Base-by-base conservation (phyloP, 1,140 invertebrate genomes). In the Drosophila ogumai region DNA sequence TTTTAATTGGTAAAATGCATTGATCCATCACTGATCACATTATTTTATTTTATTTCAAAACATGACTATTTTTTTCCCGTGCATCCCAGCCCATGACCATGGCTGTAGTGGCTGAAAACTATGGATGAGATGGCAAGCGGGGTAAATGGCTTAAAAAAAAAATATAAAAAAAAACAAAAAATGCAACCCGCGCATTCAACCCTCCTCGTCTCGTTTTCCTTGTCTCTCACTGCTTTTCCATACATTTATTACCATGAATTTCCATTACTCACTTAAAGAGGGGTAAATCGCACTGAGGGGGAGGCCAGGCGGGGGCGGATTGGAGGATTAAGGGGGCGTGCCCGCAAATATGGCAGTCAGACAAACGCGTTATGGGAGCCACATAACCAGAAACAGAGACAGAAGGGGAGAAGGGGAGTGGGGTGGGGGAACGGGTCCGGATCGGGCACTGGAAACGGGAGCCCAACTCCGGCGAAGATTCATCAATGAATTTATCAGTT, bases 401-500 rank as follows among this genome's bases (percentile, higher is more conserved):
- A n/a, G 44, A 41, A 40, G 46, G 34, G n/a, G 41, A n/a, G 13
- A 36, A 36, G 19, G 13, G 17, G 15, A 34, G 17, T 22, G 13
- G 13, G 17, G 15, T 19, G 17, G 50, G 28, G 50, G 28, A 28
- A 3, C 19, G 19, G 19, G 19, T 22, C 47, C 38, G 2, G n/a
- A 22, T 25, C 22, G 44, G 22, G 6, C 1, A 47, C 44, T 47
- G 46, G 25, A 3, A 22, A 19, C 12, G 50, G 40, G 31, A 36
- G 13, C 46, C 50, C 22, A 52, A 44, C 64, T 75, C 50, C 17
- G 40, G 34, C 44, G 50, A 63, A 79, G 71, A 82, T 87, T 88
- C 82, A 87, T 87, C 82, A 87, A 87, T 87, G 84, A 87, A 87
- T 87, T 87, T 82, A 87, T 87, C 82, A 87, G 82, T 87, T 87